phyloP scores from a whole-genome alignment of 2,797 vertebrate genomes.

The Enteromius radiatus region DNA sequence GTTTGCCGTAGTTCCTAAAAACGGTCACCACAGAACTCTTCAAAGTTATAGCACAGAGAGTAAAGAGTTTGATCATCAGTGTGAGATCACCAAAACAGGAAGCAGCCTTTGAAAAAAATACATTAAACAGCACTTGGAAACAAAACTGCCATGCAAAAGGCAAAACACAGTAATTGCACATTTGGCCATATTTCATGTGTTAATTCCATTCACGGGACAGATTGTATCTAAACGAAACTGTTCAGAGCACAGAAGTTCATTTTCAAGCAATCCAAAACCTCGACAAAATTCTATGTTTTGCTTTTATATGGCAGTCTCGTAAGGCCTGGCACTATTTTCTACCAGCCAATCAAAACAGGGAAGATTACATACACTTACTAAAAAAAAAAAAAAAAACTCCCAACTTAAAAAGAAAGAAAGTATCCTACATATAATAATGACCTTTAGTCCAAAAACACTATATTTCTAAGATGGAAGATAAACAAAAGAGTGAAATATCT shows the following conservation, averaged over 20 bases:
- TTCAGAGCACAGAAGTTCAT: not conserved
- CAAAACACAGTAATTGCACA: not conserved
- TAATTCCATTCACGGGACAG: not conserved
- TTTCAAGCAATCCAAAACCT: not conserved
- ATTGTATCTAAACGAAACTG: not conserved
- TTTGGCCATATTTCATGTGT: not conserved
- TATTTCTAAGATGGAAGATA: not conserved
- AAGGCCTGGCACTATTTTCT: not conserved
- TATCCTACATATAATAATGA: conserved; percentile 22
- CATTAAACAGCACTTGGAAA: not conserved
- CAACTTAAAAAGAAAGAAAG: not conserved
- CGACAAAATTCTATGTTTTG: not conserved
- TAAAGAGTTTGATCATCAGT: not conserved
- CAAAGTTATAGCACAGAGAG: not conserved
- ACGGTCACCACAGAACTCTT: not conserved
- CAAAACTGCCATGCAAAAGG: not conserved
- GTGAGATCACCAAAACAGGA: not conserved
- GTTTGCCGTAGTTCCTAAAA: not conserved
- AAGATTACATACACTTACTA: conserved; percentile 5
- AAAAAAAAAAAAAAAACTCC: conserved; percentile 2
- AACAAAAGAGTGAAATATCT: not conserved
- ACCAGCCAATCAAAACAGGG: conserved; percentile 1
- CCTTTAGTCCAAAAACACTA: not conserved
- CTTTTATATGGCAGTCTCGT: not conserved
- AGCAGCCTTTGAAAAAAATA: not conserved